A percentile compares a stretch with the other conserved stretches of the same genome.
Evolutionary conservation across 2,113 vertebrate species (phyloP).

Genomic region (Speoplatyrhinus poulsoni): DNA sequence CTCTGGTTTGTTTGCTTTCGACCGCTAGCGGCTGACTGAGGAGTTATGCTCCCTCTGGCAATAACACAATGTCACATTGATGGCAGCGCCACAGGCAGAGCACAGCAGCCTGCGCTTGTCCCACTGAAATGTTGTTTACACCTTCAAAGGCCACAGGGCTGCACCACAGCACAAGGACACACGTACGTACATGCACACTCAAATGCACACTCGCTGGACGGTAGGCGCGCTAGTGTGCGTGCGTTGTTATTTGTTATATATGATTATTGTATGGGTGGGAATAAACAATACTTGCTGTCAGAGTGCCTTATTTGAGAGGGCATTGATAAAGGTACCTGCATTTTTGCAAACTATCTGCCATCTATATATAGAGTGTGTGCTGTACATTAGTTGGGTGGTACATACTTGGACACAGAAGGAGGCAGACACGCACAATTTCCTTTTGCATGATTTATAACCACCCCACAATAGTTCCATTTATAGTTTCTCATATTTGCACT

Average conservation of each 20-base stretch:
- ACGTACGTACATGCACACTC: slow-evolving; percentile 14
- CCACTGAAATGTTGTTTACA: slow-evolving; percentile 65
- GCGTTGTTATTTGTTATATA: background rate
- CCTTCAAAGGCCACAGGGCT: slow-evolving; percentile 48
- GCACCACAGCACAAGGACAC: slow-evolving; percentile 17
- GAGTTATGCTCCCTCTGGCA: slow-evolving; percentile 43
- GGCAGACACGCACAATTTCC: slow-evolving; percentile 51
- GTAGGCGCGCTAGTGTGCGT: slow-evolving; percentile 6
- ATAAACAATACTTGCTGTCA: no score
- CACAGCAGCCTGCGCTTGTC: slow-evolving; percentile 64
- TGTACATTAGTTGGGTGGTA: background rate
- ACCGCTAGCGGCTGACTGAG: slow-evolving; percentile 57
- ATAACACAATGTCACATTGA: slow-evolving; percentile 76
- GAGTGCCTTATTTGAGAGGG: no score
- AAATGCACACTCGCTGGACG: background rate
- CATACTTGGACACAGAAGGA: background rate
- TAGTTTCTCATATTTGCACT: slow-evolving; percentile 60
- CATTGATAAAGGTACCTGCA: slow-evolving; percentile 41
- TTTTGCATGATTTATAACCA: slow-evolving; percentile 56
- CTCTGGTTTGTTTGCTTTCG: slow-evolving; percentile 55
- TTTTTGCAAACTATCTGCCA: slow-evolving; percentile 32
- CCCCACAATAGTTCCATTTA: slow-evolving; percentile 67
- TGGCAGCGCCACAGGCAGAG: slow-evolving; percentile 61
- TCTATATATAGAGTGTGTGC: slow-evolving; percentile 16
- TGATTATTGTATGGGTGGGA: no score